Conservation (phyloP, 2,888 invertebrate genomes). For the Rosalia funebris region DNA sequence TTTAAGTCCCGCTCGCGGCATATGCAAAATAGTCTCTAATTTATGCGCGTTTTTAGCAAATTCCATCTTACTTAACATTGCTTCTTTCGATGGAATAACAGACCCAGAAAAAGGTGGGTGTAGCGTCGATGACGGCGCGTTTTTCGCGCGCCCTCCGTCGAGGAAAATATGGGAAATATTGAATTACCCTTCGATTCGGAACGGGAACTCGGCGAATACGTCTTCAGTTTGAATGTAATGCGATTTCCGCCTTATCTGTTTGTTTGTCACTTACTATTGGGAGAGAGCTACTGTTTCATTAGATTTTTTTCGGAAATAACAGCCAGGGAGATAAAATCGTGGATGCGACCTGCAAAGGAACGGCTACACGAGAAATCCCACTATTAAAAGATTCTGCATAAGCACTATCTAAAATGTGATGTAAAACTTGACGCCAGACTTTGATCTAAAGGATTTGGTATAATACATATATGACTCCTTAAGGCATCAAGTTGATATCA, state of each 20-base stretch:
- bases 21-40: slow-evolving; percentile 43
- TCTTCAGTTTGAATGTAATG: neutral
- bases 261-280: neutral
- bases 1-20: slow-evolving; percentile 26
- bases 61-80: slow-evolving; percentile 22
- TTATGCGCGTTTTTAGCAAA: slow-evolving; percentile 38
- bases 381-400: no score
- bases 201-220: neutral
- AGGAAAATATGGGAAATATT: neutral
- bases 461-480: no score
- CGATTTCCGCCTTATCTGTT: slow-evolving; percentile 4
- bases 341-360: no score
- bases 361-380: no score
- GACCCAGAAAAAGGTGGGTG: slow-evolving; percentile 7
- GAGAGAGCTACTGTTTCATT: neutral
- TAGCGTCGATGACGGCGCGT: neutral
- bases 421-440: no score
- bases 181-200: slow-evolving; percentile 1
- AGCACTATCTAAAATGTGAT: no score
- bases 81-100: slow-evolving; percentile 15
- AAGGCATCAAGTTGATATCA: no score
- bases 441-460: no score
- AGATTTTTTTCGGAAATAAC: neutral
- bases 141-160: neutral
- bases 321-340: neutral